phyloP scores from a whole-genome alignment of 2,113 vertebrate species.

The Orthonyx spaldingii region DNA sequence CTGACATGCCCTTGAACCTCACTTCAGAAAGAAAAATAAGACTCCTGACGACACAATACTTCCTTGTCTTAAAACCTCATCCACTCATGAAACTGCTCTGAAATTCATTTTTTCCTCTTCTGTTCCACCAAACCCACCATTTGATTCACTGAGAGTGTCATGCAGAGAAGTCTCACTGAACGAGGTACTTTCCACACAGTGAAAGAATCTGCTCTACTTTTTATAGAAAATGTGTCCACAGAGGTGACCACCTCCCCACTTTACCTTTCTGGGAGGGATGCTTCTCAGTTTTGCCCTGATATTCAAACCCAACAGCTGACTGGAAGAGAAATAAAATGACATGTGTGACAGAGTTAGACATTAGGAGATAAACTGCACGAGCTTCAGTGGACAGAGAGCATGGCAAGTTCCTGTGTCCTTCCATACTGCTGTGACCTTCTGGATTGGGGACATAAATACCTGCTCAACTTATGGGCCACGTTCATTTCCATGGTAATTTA shows the following conservation, averaged over 20 bases:
- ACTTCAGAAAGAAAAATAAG: neutral
- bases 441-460: neutral
- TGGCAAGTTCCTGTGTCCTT: accelerated
- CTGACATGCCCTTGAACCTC: neutral
- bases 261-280: slow-evolving; percentile 97
- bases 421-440: neutral
- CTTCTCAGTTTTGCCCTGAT: slow-evolving; percentile 93
- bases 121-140: neutral
- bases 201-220: neutral
- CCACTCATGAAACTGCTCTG: neutral
- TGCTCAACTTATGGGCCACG: neutral
- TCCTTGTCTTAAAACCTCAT: neutral
- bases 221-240: neutral
- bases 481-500: neutral
- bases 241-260: neutral
- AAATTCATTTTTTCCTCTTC: neutral
- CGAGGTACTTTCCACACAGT: neutral
- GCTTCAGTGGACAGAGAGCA: neutral
- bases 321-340: slow-evolving; percentile 48
- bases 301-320: slow-evolving; percentile 96
- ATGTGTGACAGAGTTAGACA: neutral
- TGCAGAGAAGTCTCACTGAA: neutral
- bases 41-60: accelerated
- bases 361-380: neutral
- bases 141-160: neutral